Percentiles rank a stretch among this genome's conserved stretches.
Evolutionary conservation across 2,888 invertebrate genomes (phyloP).

Genomic region (Pseudococcus viburni): DNA sequence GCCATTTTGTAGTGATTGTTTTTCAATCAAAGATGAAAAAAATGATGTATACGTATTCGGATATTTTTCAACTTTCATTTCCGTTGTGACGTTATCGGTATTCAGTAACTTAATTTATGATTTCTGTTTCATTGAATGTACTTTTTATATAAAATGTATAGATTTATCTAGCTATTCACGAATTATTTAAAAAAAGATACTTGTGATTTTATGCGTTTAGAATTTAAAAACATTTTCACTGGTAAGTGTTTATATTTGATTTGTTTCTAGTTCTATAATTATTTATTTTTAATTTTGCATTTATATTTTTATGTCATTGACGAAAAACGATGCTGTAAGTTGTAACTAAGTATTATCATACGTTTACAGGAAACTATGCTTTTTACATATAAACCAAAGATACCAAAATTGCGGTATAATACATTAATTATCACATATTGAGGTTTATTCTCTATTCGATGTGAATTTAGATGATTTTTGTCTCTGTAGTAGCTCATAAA

Average conservation of each 20-base stretch:
- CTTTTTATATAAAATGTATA: background rate
- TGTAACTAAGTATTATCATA: background rate
- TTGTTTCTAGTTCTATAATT: constrained; percentile 38
- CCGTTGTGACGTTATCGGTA: background rate
- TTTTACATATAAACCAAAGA: constrained; percentile 34
- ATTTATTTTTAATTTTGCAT: constrained; percentile 29
- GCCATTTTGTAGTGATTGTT: background rate
- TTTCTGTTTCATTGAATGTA: background rate
- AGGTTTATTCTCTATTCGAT: background rate
- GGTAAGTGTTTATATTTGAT: background rate
- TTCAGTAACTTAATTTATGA: background rate
- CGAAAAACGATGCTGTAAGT: background rate
- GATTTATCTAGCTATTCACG: background rate
- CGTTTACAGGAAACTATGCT: background rate
- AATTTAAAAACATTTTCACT: background rate
- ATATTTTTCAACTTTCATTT: background rate
- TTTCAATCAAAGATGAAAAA: background rate
- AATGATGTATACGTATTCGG: background rate
- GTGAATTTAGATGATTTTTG: background rate
- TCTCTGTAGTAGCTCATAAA: background rate
- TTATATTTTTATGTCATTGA: constrained; percentile 44
- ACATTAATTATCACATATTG: background rate
- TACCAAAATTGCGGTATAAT: constrained; percentile 27
- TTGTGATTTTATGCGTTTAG: constrained; percentile 14
- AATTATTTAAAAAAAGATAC: background rate